These are phyloP conservation scores for Polymixis flavicincta DNA, from an alignment of 2,888 invertebrate genomes.

Conservation along the genomic window DNA sequence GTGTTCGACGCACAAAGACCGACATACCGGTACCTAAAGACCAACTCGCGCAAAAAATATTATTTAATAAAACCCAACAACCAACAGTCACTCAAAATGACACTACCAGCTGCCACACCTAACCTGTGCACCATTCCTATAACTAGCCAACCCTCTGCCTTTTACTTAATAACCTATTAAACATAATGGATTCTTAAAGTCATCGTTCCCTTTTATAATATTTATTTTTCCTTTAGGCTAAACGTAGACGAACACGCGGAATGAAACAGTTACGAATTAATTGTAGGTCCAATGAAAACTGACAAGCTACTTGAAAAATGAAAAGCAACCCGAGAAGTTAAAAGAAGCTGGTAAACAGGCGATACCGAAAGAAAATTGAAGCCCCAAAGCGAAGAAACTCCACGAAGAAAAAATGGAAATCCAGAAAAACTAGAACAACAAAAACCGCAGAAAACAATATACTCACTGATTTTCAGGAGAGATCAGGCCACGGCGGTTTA, in stretches of 20 bases:
- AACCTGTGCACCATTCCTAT: conserved; percentile 76
- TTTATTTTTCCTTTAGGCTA: conserved; percentile 18
- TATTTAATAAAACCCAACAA: conserved; percentile 75
- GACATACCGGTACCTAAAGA: conserved; percentile 70
- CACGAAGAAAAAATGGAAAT: conserved; percentile 26
- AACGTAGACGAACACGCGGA: conserved; percentile 9
- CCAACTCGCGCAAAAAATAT: conserved; percentile 78
- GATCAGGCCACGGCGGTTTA: conserved; percentile 73
- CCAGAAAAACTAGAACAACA: conserved; percentile 43
- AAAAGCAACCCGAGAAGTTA: not conserved
- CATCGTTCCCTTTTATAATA: conserved; percentile 34
- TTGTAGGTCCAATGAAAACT: conserved; percentile 13
- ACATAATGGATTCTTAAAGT: conserved; percentile 50
- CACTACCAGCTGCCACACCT: conserved; percentile 83
- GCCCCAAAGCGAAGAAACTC: conserved; percentile 4
- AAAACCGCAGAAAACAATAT: conserved; percentile 55
- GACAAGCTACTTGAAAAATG: not conserved
- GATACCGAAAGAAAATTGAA: not conserved
- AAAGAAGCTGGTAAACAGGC: not conserved
- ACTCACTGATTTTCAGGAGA: conserved; percentile 79
- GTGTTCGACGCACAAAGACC: conserved; percentile 83
- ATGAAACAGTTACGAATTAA: conserved; percentile 32
- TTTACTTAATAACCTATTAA: conserved; percentile 62
- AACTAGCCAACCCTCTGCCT: conserved; percentile 63
- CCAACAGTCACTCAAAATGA: conserved; percentile 81